These are phyloP conservation scores for Agrotis segetum DNA, from an alignment of 2,888 invertebrate species.

Conservation along the genomic window DNA sequence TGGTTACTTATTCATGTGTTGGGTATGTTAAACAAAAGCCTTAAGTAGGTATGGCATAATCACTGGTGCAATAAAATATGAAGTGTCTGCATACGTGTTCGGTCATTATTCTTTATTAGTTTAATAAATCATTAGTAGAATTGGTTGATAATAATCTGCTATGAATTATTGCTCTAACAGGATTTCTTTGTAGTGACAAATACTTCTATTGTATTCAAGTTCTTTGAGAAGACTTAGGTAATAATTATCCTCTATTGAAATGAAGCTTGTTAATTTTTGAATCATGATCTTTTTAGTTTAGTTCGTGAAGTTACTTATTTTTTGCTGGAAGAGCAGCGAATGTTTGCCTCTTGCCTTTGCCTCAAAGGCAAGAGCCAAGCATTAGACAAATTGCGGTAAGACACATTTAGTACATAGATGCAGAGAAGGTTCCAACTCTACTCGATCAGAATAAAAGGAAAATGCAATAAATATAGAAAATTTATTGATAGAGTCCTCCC, in stretches of 20 bases:
- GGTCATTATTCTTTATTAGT: conserved; percentile 21
- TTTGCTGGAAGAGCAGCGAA: not conserved
- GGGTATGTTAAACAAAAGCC: conserved; percentile 37
- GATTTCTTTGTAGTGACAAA: conserved; percentile 2
- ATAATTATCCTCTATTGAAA: not conserved
- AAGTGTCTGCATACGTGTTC: not conserved
- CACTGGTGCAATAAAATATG: conserved; percentile 14
- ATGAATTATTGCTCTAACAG: conserved; percentile 24
- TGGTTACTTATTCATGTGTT: conserved; percentile 61
- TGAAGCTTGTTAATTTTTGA: not conserved
- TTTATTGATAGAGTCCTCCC: conserved; percentile 49
- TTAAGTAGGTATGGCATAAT: conserved; percentile 37
- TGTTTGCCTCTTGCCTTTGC: too few relatives aligned
- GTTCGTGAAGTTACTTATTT: not conserved
- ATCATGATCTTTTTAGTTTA: not conserved
- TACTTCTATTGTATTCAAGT: conserved; percentile 3
- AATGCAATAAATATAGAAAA: conserved; percentile 63
- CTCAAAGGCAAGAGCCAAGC: not conserved
- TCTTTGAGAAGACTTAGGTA: conserved; percentile 2
- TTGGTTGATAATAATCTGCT: conserved; percentile 5
- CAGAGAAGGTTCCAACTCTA: conserved; percentile 39
- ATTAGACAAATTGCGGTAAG: conserved; percentile 18
- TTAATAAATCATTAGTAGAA: conserved; percentile 1
- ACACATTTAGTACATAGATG: conserved; percentile 21
- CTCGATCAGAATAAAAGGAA: conserved; percentile 60